These are phyloP conservation scores for Charaxes varanes DNA, from an alignment of 1,140 invertebrate genomes.

Conservation along the genomic window DNA sequence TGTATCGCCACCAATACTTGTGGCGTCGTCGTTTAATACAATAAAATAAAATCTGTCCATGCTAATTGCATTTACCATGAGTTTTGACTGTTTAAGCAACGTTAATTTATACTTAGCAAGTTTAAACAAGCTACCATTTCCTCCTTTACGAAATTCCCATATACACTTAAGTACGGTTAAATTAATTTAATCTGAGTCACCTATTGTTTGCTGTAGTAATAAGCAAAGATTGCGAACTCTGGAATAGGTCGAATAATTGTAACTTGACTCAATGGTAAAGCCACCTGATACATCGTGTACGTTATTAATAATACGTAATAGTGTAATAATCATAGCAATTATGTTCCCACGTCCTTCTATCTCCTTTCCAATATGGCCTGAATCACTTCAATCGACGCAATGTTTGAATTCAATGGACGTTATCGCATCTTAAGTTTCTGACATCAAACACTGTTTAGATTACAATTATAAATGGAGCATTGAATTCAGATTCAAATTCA, in stretches of 20 bases:
- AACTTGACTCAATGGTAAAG: slow-evolving; percentile 29
- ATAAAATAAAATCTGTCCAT: too few species aligned
- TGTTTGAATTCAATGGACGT: slow-evolving; percentile 23
- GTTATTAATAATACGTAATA: slow-evolving; percentile 15
- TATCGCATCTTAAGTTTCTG: slow-evolving; percentile 23
- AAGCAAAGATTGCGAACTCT: background rate
- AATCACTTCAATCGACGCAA: slow-evolving; percentile 34
- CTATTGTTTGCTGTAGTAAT: background rate
- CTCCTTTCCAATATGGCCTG: slow-evolving; percentile 45
- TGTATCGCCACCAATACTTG: too few species aligned
- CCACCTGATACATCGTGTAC: slow-evolving; percentile 26
- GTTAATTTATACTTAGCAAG: too few species aligned
- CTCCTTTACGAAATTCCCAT: too few species aligned
- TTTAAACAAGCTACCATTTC: too few species aligned
- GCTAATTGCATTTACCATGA: too few species aligned
- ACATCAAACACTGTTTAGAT: slow-evolving; percentile 3
- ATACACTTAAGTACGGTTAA: too few species aligned
- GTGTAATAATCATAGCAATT: slow-evolving; percentile 27
- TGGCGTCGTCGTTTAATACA: too few species aligned
- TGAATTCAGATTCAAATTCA: background rate
- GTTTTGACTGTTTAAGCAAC: too few species aligned
- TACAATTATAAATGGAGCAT: background rate
- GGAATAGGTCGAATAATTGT: slow-evolving; percentile 22
- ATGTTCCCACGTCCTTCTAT: slow-evolving; percentile 43
- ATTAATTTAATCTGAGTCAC: slow-evolving; percentile 1